Base-by-base conservation (phyloP, 2,888 invertebrate genomes). In the Drosophila aldrichi region DNA sequence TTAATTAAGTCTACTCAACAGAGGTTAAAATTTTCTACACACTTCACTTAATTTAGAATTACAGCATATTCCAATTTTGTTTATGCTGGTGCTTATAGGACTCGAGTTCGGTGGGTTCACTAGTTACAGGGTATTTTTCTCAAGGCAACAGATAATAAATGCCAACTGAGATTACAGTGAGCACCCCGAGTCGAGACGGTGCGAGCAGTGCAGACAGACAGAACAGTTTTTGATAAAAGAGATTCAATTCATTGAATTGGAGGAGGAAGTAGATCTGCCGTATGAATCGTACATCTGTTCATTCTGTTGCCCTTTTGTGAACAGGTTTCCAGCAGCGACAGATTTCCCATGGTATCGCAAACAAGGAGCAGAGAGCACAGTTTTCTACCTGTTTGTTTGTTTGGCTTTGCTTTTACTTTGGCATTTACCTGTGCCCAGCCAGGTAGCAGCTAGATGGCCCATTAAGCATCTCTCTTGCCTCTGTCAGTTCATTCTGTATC, bases 261-360 rank as follows among this genome's bases (percentile, higher is more conserved):
- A 72, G 66, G 52, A 74, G 75, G 79, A 74, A 80, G 77, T 66
- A 84, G 52, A 38, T 68, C 82, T 58, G 40, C 52, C 34, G 20
- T 51, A 71, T 69, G 55, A 48, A 70, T 76, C 54, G 79, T 81
- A 75, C 90, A 89, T 82, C 89, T 88, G 88, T 88, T 66, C 55
- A 55, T 65, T 66, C 68, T 29, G 32, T 8, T 48, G 40, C 52
- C 68, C 73, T 67, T 81, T 77, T 74, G 82, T 81, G 80, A 89
- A 88, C 90, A 89, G 90, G 89, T 89, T 89, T 82, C 73, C 69
- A 71, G 55, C 80, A 66, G 71, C 78, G 67, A 70, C 78, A 77
- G 75, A 89, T 86, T 89, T 90, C 90, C 89, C 90, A 88, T 88
- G 86, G 80, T 66, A 76, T 65, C 73, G 75, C 80, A 75, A 81